Evolutionary conservation across 2,888 invertebrate species (phyloP).

Genomic region (Acleris holmiana): DNA sequence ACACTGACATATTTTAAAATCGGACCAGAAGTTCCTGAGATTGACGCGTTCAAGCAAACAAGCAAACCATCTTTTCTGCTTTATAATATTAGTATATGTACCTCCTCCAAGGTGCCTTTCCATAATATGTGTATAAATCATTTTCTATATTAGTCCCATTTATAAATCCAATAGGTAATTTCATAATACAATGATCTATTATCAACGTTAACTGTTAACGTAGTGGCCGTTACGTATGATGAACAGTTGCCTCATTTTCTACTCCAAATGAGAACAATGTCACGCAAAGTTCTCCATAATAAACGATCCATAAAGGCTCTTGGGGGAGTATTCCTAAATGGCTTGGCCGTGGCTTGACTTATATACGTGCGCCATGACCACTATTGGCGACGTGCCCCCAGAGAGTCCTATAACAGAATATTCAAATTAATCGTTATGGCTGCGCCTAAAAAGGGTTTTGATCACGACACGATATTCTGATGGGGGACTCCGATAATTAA

Average conservation of each 20-base stretch:
- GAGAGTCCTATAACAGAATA: slow-evolving; percentile 19
- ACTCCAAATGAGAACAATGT: slow-evolving; percentile 7
- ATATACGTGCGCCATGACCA: not conserved
- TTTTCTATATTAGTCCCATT: too few species aligned
- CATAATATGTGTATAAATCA: too few species aligned
- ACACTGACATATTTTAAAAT: too few species aligned
- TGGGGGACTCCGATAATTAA: not conserved
- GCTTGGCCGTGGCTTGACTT: slow-evolving; percentile 12
- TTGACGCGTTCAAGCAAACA: too few species aligned
- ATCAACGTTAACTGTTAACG: too few species aligned
- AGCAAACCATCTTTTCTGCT: too few species aligned
- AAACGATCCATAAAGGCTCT: slow-evolving; percentile 4
- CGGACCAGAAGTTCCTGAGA: too few species aligned
- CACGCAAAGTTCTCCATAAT: slow-evolving; percentile 21
- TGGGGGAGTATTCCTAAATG: slow-evolving; percentile 2
- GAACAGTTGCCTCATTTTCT: not conserved
- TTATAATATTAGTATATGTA: too few species aligned
- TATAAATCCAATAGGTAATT: too few species aligned
- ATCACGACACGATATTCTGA: slow-evolving; percentile 7
- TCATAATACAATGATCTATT: too few species aligned
- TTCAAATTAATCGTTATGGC: slow-evolving; percentile 19
- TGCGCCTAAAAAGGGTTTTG: slow-evolving; percentile 8
- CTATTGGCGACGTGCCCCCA: slow-evolving; percentile 7
- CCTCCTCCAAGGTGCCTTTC: too few species aligned
- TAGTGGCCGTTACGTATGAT: too few species aligned